Percentiles rank a stretch among this genome's conserved stretches.
phyloP scores from a whole-genome alignment of 2,797 vertebrate species.

The Cetoscarus ocellatus region DNA sequence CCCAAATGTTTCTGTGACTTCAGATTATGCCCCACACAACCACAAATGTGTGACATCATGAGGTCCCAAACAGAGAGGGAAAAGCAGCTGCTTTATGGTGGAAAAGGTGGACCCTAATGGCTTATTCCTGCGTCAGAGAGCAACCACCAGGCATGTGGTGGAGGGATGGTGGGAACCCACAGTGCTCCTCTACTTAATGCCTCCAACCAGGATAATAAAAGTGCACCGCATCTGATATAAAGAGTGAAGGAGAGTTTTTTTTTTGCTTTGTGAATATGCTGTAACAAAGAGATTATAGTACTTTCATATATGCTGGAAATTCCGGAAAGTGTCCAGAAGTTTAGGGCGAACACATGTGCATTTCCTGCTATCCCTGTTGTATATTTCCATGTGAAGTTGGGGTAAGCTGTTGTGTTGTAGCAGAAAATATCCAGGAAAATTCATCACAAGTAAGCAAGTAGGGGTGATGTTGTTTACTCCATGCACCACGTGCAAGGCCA shows the following conservation, averaged over 20 bases:
- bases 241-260: constrained; percentile 10
- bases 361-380: too few relatives aligned
- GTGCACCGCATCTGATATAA: constrained; percentile 30
- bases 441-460: too few relatives aligned
- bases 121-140: constrained; percentile 69
- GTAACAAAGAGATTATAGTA: background rate
- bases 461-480: too few relatives aligned
- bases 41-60: constrained; percentile 68
- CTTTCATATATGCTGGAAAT: too few relatives aligned
- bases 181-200: constrained; percentile 57
- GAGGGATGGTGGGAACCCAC: constrained; percentile 60
- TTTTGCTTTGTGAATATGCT: constrained; percentile 1
- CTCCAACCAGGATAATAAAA: constrained; percentile 54
- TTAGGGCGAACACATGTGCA: too few relatives aligned
- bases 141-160: constrained; percentile 54
- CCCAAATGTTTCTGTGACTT: constrained; percentile 40
- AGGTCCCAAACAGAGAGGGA: constrained; percentile 47
- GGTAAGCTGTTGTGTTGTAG: too few relatives aligned
- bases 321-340: too few relatives aligned
- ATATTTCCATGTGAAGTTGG: too few relatives aligned
- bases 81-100: constrained; percentile 70
- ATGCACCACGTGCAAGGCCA: too few relatives aligned
- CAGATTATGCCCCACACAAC: constrained; percentile 30
- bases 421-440: too few relatives aligned
- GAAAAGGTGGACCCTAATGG: constrained; percentile 75